Conservation (phyloP, 2,888 invertebrate species). For the Dendrolimus pini region DNA sequence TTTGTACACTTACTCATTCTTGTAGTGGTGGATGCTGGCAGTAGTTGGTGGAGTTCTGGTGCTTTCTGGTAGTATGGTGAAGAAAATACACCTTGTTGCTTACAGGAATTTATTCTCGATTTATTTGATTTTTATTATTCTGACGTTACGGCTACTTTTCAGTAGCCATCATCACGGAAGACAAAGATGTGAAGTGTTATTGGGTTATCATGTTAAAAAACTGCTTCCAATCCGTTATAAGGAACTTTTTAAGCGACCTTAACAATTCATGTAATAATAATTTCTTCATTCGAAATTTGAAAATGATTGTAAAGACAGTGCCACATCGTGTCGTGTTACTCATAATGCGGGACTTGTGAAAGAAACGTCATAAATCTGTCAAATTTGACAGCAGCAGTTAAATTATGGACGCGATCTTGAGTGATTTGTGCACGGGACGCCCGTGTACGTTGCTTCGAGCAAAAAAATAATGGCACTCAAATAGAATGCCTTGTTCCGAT, state of each 20-base stretch:
- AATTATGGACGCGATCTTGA: slow-evolving; percentile 56
- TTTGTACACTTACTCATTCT: too few relatives aligned
- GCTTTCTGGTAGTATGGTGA: too few relatives aligned
- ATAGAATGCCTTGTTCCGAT: slow-evolving; percentile 11
- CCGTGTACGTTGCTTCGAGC: slow-evolving; percentile 15
- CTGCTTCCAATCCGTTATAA: background rate
- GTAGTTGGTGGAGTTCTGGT: too few relatives aligned
- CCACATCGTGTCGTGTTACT: background rate
- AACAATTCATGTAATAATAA: background rate
- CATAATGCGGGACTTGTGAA: slow-evolving; percentile 36
- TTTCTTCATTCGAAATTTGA: background rate
- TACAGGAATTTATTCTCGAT: too few relatives aligned
- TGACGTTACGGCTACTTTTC: too few relatives aligned
- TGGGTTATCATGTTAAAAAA: too few relatives aligned
- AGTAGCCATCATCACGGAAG: too few relatives aligned
- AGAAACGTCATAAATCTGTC: slow-evolving; percentile 67
- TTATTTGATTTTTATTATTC: too few relatives aligned
- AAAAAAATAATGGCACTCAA: slow-evolving; percentile 22
- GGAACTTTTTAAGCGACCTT: too few relatives aligned
- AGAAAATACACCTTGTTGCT: too few relatives aligned
- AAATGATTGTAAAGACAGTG: background rate
- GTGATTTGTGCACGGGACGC: slow-evolving; percentile 51
- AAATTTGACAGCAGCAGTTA: slow-evolving; percentile 46
- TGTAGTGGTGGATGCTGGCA: too few relatives aligned
- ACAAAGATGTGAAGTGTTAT: too few relatives aligned